Evolutionary conservation across 2,888 invertebrate species (phyloP).

Genomic region (Kryphioiulus occultus): DNA sequence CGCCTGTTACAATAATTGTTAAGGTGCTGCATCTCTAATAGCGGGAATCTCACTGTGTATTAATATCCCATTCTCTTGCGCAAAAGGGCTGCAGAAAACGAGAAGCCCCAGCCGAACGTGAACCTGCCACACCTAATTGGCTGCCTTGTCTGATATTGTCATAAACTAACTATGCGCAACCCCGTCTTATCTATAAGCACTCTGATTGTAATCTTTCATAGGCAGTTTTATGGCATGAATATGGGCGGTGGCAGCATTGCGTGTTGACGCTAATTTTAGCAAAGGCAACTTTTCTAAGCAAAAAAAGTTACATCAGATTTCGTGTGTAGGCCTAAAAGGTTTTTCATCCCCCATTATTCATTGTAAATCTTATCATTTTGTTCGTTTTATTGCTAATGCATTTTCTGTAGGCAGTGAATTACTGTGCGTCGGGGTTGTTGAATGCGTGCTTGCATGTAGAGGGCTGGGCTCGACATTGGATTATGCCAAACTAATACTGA

Average conservation of each 20-base stretch:
- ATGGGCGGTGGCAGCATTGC: slow-evolving; percentile 35
- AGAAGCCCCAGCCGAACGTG: neutral
- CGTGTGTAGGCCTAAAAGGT: slow-evolving; percentile 7
- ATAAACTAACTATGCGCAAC: slow-evolving; percentile 31
- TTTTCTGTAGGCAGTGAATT: neutral
- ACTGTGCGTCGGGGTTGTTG: neutral
- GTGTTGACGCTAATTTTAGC: slow-evolving; percentile 25
- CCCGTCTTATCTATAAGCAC: slow-evolving; percentile 35
- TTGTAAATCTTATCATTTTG: slow-evolving; percentile 35
- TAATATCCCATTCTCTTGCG: neutral
- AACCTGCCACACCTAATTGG: slow-evolving; percentile 35
- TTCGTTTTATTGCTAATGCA: slow-evolving; percentile 24
- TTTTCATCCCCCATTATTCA: slow-evolving; percentile 35
- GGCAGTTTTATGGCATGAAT: slow-evolving; percentile 35
- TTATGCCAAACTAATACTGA: neutral
- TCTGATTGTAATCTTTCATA: slow-evolving; percentile 31
- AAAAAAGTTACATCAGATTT: neutral
- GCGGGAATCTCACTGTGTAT: neutral
- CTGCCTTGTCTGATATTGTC: slow-evolving; percentile 35
- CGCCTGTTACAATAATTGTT: neutral
- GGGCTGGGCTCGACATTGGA: neutral
- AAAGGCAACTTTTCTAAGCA: neutral
- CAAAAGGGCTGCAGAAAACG: slow-evolving; percentile 21
- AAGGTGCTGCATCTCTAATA: neutral
- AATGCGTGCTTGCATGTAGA: neutral